Conservation (phyloP, 2,113 vertebrate species). For the Hippopotamus amphibius region DNA sequence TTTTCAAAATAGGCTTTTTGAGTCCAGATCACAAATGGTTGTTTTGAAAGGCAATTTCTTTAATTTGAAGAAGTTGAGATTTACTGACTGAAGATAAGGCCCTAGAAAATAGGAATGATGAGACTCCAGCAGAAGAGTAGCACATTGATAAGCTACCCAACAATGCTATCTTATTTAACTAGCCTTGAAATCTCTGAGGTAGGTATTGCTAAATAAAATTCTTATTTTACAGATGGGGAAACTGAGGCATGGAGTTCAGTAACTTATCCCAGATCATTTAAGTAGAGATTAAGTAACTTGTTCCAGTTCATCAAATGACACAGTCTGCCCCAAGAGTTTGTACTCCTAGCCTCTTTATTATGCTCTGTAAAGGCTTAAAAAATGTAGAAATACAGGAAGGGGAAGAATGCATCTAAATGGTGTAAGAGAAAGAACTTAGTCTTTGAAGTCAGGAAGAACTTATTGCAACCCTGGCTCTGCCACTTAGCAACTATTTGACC, state of each 20-base stretch:
- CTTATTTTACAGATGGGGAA: not conserved
- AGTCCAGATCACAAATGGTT: too few species aligned
- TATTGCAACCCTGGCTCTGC: not conserved
- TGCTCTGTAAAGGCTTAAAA: not conserved
- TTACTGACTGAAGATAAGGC: too few species aligned
- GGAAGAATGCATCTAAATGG: not conserved
- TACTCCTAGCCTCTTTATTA: not conserved
- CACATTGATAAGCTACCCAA: too few species aligned
- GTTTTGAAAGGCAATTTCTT: too few species aligned
- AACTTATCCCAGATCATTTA: not conserved
- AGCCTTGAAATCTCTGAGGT: not conserved
- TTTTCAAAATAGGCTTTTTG: too few species aligned
- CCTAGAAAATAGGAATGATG: too few species aligned
- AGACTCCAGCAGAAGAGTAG: too few species aligned
- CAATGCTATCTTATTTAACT: not conserved
- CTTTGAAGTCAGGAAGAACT: not conserved
- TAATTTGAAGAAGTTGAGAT: too few species aligned
- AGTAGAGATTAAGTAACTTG: not conserved
- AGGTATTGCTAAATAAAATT: not conserved
- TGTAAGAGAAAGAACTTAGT: conserved; percentile 27
- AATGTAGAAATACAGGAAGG: not conserved
- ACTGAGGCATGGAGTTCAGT: conserved; percentile 5
- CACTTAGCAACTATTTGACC: not conserved
- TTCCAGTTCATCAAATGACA: not conserved
- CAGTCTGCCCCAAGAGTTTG: not conserved